Evolutionary conservation across 2,888 invertebrate genomes (phyloP), one percentile per base, ranked within the genome.

Genomic region (Lasioglossum malachurum): DNA sequence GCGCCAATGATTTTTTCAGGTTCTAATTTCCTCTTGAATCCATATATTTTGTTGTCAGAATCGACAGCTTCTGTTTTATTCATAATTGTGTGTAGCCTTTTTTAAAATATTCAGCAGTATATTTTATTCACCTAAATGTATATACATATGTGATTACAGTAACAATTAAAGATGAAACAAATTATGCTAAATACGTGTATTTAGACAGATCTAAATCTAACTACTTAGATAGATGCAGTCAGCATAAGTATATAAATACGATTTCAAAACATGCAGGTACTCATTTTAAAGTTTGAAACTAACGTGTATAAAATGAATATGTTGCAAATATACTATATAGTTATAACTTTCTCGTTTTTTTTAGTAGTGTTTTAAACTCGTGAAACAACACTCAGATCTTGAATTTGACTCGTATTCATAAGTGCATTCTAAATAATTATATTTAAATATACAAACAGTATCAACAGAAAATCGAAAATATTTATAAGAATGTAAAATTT

Each of bases 1-100:
- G 98, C 98, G 4, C 99, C 99, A 83, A 99, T 97, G 80, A 99
- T 98, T 95, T 97, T 97, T 84, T 98, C 98, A 44, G 99, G 97
- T 86, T 97, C 97, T 14, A 98, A 95, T 0, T 97, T 97, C 73
- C 98, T 95, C 72, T 97, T 98, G 92, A 98, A 97, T 0, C 98
- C 98, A 80, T 97, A 96, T 0, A 97, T 96, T 92, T 97, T 97
- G 57, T 96, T 96, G 19, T 97, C 96, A 93, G 96, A 96, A 95
- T 97, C 89, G 16, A 78, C 78, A 31, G 80, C 79, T 67, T 84
- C 86, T 44, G 82, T 78, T 41, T 79, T 82, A 12, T 72, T 89
- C 83, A 83, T 83, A 41, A 71, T 57, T 60, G 46, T 73, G 38
- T 60, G 27, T 16, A 41, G 38, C 14, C n/a, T 71, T 41, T 12